Conservation (phyloP, 2,797 vertebrate genomes). For the Halcyon badia region DNA sequence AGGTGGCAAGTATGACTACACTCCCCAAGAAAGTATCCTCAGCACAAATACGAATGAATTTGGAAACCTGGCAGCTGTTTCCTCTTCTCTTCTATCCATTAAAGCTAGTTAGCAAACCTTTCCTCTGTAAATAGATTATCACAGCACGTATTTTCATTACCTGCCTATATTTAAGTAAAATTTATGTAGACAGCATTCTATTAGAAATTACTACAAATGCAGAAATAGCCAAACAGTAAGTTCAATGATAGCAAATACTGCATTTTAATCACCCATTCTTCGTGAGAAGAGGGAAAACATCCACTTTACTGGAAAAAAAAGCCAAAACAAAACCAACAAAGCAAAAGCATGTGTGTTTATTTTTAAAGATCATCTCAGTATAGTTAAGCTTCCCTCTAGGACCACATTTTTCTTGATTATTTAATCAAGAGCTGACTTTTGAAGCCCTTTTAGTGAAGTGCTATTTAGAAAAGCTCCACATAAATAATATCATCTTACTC, state of each 20-base stretch:
- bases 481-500: background rate
- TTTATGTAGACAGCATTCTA: background rate
- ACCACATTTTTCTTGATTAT: background rate
- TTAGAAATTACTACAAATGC: background rate
- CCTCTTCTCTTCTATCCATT: background rate
- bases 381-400: background rate
- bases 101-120: background rate
- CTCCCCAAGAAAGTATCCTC: background rate
- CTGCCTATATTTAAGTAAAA: background rate
- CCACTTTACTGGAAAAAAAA: background rate
- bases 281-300: background rate
- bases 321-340: background rate
- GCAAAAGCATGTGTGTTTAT: background rate
- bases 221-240: background rate
- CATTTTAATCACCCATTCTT: background rate
- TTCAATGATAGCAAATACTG: background rate
- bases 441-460: background rate
- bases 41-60: background rate
- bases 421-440: background rate
- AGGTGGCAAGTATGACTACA: conserved; percentile 19
- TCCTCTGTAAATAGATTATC: background rate
- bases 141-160: background rate
- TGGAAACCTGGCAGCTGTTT: background rate
- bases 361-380: background rate
- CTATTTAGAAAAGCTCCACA: background rate